phyloP scores from a whole-genome alignment of 2,113 vertebrate genomes.

The Speoplatyrhinus poulsoni region DNA sequence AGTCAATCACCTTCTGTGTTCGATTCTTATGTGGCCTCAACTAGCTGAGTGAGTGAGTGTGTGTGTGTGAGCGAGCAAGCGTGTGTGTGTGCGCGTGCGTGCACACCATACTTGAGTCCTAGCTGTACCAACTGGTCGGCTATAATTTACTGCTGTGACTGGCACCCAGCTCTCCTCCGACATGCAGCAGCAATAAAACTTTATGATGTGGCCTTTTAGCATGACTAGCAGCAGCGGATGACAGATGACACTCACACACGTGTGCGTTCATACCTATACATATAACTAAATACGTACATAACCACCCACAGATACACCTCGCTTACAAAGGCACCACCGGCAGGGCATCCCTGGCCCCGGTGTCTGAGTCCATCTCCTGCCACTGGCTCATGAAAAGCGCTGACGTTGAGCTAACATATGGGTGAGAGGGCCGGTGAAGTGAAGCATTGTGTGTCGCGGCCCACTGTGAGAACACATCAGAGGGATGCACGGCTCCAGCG shows the following conservation, averaged over 20 bases:
- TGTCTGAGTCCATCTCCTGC: conserved; percentile 57
- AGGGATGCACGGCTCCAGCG: conserved; percentile 71
- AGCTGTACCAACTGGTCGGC: conserved; percentile 16
- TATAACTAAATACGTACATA: conserved; percentile 3
- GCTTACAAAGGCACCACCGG: conserved; percentile 33
- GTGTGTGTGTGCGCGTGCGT: conserved; percentile 7
- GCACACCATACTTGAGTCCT: conserved; percentile 20
- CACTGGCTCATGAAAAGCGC: conserved; percentile 60
- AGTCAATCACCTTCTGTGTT: neutral
- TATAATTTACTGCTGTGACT: conserved; percentile 59
- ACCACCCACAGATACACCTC: neutral
- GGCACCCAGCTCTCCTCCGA: conserved; percentile 53
- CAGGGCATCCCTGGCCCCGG: conserved; percentile 21
- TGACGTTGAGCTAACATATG: conserved; percentile 56
- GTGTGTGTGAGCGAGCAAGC: too few species aligned
- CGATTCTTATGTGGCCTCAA: neutral
- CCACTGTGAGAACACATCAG: conserved; percentile 58
- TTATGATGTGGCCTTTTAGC: conserved; percentile 59
- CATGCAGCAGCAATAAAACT: conserved; percentile 67
- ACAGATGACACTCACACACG: conserved; percentile 6
- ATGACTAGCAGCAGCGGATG: conserved; percentile 27
- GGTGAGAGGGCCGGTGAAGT: conserved; percentile 31
- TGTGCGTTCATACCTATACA: conserved; percentile 22
- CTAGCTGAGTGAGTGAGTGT: neutral
- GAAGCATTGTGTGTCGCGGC: conserved; percentile 34